Conservation (phyloP, 2,797 vertebrate species). For the Ptychobarbus kaznakovi region DNA sequence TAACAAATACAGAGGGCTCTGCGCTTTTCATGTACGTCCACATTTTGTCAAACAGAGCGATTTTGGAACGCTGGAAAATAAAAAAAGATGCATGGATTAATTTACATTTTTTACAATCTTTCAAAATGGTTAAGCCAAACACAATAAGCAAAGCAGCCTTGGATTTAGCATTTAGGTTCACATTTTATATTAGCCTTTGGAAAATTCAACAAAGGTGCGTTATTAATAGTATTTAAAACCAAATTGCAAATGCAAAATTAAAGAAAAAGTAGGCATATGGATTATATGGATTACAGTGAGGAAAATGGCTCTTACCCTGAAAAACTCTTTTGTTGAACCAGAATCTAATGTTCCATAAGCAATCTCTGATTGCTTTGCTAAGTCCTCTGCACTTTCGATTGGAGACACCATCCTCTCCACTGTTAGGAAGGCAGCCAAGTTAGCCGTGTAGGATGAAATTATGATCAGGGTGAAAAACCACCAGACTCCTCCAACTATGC, state of each 20-base stretch:
- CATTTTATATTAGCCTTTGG: background rate
- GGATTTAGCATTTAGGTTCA: background rate
- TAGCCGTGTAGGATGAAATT: constrained; percentile 99
- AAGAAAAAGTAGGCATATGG: background rate
- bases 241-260: background rate
- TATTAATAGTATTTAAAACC: background rate
- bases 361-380: constrained; percentile 98
- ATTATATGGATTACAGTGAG: background rate
- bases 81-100: background rate
- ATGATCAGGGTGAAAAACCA: constrained; percentile 99
- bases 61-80: constrained; percentile 93
- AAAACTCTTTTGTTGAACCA: constrained; percentile 98
- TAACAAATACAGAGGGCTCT: constrained; percentile 98
- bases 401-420: constrained; percentile 99
- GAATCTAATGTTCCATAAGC: constrained; percentile 98
- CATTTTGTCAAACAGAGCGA: constrained; percentile 99
- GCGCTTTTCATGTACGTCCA: constrained; percentile 99
- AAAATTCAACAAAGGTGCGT: background rate
- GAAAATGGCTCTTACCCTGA: constrained; percentile 86
- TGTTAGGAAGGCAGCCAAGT: constrained; percentile 99
- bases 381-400: constrained; percentile 97
- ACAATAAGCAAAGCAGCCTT: background rate
- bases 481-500: constrained; percentile 99
- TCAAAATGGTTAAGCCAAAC: background rate
- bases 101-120: background rate